A percentile compares a stretch with the other conserved stretches of the same genome.
phyloP scores from a whole-genome alignment of 2,888 invertebrate genomes.

The Oscheius sp. region DNA sequence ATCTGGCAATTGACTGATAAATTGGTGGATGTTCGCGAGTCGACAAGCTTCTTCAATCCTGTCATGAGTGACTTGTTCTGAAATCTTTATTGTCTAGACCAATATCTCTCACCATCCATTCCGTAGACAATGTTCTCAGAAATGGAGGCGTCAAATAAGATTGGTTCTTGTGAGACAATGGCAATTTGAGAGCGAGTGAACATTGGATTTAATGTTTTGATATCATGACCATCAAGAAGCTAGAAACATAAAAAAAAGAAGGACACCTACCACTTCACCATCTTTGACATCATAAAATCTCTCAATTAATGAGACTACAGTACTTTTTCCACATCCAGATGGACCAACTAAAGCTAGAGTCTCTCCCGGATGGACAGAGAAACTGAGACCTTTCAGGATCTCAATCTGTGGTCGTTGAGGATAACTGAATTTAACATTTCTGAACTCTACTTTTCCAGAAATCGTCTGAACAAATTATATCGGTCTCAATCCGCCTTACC shows the following conservation, averaged over 20 bases:
- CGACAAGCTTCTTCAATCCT: constrained; percentile 68
- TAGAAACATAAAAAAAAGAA: constrained; percentile 22
- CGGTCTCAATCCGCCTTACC: constrained; percentile 33
- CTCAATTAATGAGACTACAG: constrained; percentile 75
- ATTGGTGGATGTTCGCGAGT: constrained; percentile 72
- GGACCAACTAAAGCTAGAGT: constrained; percentile 67
- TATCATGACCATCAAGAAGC: constrained; percentile 69
- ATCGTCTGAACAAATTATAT: constrained; percentile 40
- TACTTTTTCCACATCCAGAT: constrained; percentile 72
- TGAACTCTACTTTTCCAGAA: constrained; percentile 56
- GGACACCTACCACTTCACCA: constrained; percentile 76
- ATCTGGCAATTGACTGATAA: constrained; percentile 71
- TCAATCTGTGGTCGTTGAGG: constrained; percentile 69
- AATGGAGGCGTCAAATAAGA: constrained; percentile 73
- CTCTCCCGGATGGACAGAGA: constrained; percentile 37
- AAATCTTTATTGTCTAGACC: constrained; percentile 36
- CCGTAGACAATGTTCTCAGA: constrained; percentile 67
- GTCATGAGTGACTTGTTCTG: constrained; percentile 24
- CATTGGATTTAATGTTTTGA: constrained; percentile 72
- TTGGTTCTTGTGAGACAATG: constrained; percentile 90
- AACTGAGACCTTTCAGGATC: constrained; percentile 46
- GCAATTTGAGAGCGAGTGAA: constrained; percentile 83
- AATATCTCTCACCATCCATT: constrained; percentile 42
- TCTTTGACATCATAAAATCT: constrained; percentile 83
- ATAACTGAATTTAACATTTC: constrained; percentile 70